A percentile compares a stretch with the other conserved stretches of the same genome.
phyloP scores from a whole-genome alignment of 2,797 vertebrate species.

The Buceros bicornis region DNA sequence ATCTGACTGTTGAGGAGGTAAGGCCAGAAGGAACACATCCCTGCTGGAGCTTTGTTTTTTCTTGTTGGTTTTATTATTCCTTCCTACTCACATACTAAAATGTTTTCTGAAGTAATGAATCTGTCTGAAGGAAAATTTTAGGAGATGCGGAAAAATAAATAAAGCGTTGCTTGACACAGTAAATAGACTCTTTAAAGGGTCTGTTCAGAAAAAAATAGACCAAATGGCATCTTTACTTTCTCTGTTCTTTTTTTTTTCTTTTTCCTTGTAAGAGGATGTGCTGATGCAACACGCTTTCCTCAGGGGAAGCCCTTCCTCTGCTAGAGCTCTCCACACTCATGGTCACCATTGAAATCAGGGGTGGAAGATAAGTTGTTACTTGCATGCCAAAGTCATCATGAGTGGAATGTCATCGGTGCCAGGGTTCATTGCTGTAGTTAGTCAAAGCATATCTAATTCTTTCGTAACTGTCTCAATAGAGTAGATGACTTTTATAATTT shows the following conservation, averaged over 20 bases:
- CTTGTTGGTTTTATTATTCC: background rate
- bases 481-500: background rate
- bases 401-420: background rate
- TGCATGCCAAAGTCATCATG: background rate
- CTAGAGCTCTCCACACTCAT: fast-evolving
- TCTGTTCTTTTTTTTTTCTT: background rate
- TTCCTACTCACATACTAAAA: background rate
- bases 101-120: background rate
- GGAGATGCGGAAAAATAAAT: background rate
- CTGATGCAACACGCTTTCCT: background rate
- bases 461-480: background rate
- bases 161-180: background rate
- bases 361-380: background rate
- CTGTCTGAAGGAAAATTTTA: background rate
- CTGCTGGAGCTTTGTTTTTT: background rate
- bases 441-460: background rate
- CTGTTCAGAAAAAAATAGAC: background rate
- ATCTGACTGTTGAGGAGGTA: background rate
- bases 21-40: background rate
- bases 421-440: background rate
- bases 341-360: background rate
- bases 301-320: background rate
- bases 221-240: background rate
- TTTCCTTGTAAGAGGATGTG: background rate
- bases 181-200: background rate